phyloP scores from a whole-genome alignment of 2,888 invertebrate species.

The Watsonalla binaria region DNA sequence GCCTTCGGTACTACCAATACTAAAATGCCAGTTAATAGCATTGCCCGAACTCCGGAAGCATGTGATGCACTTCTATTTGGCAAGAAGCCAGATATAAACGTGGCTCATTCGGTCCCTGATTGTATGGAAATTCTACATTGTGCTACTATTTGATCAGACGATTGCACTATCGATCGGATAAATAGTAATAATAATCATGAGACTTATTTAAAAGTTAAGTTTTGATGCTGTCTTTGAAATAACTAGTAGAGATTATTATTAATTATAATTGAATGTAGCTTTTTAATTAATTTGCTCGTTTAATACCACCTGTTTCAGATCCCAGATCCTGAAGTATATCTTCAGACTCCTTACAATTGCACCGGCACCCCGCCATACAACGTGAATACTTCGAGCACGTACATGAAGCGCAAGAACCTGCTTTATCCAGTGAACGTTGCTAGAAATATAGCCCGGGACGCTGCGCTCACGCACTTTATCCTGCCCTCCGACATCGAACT shows the following conservation, averaged over 20 bases:
- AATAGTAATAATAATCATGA: no score
- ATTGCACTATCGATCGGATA: conserved; percentile 13
- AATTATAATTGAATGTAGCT: no score
- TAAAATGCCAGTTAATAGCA: neutral
- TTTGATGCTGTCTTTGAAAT: no score
- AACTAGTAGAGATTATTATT: no score
- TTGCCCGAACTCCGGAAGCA: neutral
- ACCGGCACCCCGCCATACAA: conserved; percentile 83
- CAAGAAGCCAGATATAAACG: neutral
- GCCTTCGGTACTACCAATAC: neutral
- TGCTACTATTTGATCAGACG: conserved; percentile 4
- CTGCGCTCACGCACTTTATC: conserved; percentile 89
- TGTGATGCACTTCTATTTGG: neutral
- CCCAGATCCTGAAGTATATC: conserved; percentile 81
- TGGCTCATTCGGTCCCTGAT: neutral
- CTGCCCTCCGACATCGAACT: conserved; percentile 94
- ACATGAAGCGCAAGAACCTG: conserved; percentile 88
- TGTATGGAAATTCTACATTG: neutral
- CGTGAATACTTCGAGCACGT: conserved; percentile 82
- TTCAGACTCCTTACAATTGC: conserved; percentile 84
- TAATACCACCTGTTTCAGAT: conserved; percentile 71
- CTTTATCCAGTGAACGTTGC: conserved; percentile 95
- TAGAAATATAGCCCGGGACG: conserved; percentile 91
- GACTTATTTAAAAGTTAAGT: no score
- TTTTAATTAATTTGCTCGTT: conserved; percentile 4